phyloP scores from a whole-genome alignment of 2,888 invertebrate species.

The Philereme vetulata region DNA sequence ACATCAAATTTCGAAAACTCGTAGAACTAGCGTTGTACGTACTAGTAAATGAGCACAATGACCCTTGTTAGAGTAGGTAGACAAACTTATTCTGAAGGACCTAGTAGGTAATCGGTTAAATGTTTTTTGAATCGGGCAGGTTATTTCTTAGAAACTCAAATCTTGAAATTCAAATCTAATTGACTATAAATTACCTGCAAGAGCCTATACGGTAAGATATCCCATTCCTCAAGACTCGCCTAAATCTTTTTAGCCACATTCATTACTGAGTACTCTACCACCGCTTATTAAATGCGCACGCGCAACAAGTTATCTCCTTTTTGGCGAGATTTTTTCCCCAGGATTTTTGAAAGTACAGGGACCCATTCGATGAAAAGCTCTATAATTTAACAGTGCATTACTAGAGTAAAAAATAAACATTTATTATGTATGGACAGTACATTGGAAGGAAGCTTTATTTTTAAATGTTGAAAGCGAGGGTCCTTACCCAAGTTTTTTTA shows the following conservation, averaged over 20 bases:
- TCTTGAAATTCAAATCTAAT: background rate
- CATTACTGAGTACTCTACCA: conserved; percentile 2
- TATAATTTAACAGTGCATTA: too few relatives aligned
- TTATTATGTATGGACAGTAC: too few relatives aligned
- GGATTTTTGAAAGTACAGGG: background rate
- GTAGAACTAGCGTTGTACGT: too few relatives aligned
- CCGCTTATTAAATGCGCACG: conserved; percentile 22
- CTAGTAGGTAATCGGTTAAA: too few relatives aligned
- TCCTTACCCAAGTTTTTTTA: too few relatives aligned
- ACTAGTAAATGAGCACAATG: too few relatives aligned
- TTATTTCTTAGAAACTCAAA: background rate
- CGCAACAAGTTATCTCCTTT: conserved; percentile 19
- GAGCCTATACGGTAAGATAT: conserved; percentile 17
- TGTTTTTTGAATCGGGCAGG: background rate
- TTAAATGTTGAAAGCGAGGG: too few relatives aligned
- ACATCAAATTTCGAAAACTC: too few relatives aligned
- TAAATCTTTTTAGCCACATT: conserved; percentile 8
- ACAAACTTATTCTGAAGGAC: too few relatives aligned
- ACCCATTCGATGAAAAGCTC: conserved; percentile 1
- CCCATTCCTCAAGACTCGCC: conserved; percentile 20
- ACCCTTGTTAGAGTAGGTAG: too few relatives aligned
- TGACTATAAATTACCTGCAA: conserved; percentile 6
- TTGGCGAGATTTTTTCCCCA: conserved; percentile 4
- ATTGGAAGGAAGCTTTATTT: too few relatives aligned
- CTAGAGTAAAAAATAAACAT: too few relatives aligned